phyloP scores from a whole-genome alignment of 2,113 vertebrate genomes.

The Bostrychus sinensis region DNA sequence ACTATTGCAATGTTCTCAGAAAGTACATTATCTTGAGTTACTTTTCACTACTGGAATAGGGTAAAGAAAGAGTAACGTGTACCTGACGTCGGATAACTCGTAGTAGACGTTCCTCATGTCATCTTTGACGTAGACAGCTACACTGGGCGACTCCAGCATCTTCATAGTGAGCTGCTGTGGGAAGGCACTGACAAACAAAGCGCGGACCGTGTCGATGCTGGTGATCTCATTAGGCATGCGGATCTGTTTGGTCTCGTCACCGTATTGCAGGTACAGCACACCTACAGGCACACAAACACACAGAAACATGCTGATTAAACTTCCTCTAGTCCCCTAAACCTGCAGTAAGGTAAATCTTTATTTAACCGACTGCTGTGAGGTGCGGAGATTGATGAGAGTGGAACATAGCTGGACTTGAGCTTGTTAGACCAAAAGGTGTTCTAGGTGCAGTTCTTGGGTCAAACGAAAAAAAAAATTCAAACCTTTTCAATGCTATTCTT shows the following conservation, averaged over 20 bases:
- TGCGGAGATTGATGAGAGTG: too few relatives aligned
- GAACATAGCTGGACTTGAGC: too few relatives aligned
- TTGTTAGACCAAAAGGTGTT: not conserved
- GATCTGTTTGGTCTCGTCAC: constrained; percentile 94
- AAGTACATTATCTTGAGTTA: too few relatives aligned
- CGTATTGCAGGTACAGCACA: constrained; percentile 95
- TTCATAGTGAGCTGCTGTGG: constrained; percentile 97
- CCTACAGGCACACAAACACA: constrained; percentile 72
- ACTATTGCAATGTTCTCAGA: too few relatives aligned
- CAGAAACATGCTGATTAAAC: not conserved
- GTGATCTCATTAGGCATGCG: constrained; percentile 98
- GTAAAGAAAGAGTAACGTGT: constrained; percentile 2
- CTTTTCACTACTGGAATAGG: not conserved
- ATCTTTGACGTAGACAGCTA: constrained; percentile 96
- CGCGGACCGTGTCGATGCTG: constrained; percentile 92
- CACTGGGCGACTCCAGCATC: constrained; percentile 92
- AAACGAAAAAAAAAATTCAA: not conserved
- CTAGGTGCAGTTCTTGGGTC: constrained; percentile 2
- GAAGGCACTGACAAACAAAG: constrained; percentile 98
- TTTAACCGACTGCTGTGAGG: too few relatives aligned
- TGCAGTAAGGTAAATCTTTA: too few relatives aligned
- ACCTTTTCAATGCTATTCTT: not conserved
- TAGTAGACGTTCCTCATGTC: constrained; percentile 97
- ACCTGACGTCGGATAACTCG: constrained; percentile 93
- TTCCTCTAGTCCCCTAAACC: too few relatives aligned